phyloP scores from a whole-genome alignment of 2,113 vertebrate species.

The Sminthopsis crassicaudata region DNA sequence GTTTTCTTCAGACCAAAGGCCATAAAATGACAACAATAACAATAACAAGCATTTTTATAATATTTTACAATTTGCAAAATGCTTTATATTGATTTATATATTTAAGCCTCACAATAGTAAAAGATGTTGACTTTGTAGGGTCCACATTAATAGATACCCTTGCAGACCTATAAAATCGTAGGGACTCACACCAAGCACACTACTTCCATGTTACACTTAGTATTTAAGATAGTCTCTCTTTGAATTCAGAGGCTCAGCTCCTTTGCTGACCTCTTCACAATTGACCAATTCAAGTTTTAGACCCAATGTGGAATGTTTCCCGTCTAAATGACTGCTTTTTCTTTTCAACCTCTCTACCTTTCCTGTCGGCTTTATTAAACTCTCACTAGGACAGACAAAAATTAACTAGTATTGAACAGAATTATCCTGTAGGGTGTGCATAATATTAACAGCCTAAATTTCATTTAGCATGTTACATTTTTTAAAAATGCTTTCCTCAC shows the following conservation, averaged over 20 bases:
- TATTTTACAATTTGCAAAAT: background rate
- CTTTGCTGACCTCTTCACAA: background rate
- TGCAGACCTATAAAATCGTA: background rate
- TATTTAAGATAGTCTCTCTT: background rate
- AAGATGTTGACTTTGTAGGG: too few relatives aligned
- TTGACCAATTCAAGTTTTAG: background rate
- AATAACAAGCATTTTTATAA: background rate
- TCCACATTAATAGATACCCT: background rate
- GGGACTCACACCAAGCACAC: background rate
- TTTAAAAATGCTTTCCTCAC: background rate
- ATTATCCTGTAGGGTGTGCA: background rate
- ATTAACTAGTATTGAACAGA: background rate
- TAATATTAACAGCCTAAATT: background rate
- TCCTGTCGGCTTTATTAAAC: background rate
- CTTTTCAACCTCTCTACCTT: background rate
- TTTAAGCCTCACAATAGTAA: background rate
- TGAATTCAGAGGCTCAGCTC: background rate
- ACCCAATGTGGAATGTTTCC: background rate
- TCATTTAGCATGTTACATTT: background rate
- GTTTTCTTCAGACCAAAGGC: background rate
- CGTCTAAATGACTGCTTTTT: background rate
- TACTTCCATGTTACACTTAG: background rate
- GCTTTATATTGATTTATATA: background rate
- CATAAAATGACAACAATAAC: background rate
- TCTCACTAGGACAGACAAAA: background rate